Evolutionary conservation across 2,888 invertebrate genomes (phyloP).

Genomic region (Seira musarum): DNA sequence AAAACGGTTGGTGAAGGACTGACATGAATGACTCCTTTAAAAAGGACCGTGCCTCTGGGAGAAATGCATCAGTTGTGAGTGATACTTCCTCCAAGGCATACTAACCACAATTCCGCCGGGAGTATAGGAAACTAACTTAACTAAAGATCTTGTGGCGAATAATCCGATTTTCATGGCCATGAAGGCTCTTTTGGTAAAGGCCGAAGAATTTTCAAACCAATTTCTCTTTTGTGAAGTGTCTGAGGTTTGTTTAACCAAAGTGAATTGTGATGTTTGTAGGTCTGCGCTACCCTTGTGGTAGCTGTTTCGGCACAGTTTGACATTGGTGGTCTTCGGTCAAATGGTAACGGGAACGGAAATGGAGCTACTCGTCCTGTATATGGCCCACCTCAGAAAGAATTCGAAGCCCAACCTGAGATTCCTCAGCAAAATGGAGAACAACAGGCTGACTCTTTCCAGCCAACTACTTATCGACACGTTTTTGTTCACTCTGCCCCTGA

Average conservation of each 20-base stretch:
- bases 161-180: no score
- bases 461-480: constrained; percentile 31
- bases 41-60: constrained; percentile 25
- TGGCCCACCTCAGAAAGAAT: constrained; percentile 36
- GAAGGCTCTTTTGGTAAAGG: constrained; percentile 40
- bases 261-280: constrained; percentile 28
- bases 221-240: no score
- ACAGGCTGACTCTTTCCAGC: constrained; percentile 24
- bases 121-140: constrained; percentile 10
- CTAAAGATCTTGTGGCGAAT: not conserved
- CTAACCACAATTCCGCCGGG: no score
- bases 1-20: constrained; percentile 29
- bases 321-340: constrained; percentile 16
- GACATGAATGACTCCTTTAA: constrained; percentile 29
- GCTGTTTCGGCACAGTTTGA: constrained; percentile 39
- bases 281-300: constrained; percentile 39
- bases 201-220: no score
- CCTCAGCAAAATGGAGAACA: constrained; percentile 14
- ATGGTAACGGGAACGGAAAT: constrained; percentile 26
- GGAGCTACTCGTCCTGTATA: constrained; percentile 39
- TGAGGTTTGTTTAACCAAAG: not conserved
- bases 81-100: constrained; percentile 39
- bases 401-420: constrained; percentile 24
- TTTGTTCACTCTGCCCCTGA: constrained; percentile 36
- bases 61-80: constrained; percentile 40